Evolutionary conservation across 2,797 vertebrate genomes (phyloP).

Genomic region (Sternarchorhynchus goeldii): DNA sequence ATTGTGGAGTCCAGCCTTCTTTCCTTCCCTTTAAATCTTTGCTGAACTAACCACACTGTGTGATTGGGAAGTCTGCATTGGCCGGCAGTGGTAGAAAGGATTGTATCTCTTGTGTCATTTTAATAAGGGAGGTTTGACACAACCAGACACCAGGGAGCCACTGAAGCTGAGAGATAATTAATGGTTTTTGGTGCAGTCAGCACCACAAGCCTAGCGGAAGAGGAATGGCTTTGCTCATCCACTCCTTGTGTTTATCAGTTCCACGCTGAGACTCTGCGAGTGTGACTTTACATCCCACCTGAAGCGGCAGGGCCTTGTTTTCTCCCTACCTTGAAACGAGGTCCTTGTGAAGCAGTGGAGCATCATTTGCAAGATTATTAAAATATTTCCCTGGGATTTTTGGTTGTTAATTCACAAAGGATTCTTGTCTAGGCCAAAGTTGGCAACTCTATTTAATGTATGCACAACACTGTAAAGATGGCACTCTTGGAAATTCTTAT

Average conservation of each 20-base stretch:
- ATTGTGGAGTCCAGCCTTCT: neutral
- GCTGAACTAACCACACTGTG: neutral
- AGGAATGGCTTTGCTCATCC: neutral
- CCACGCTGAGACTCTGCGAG: neutral
- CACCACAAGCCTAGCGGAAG: conserved; percentile 49
- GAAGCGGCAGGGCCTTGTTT: conserved; percentile 14
- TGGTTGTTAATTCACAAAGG: conserved; percentile 3
- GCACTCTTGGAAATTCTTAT: neutral
- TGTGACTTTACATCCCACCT: conserved; percentile 7
- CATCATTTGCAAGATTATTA: neutral
- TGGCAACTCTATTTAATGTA: neutral
- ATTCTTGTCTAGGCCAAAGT: neutral
- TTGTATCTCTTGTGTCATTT: conserved; percentile 14
- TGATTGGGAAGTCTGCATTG: neutral
- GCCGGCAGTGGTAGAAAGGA: neutral
- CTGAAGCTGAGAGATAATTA: conserved; percentile 47
- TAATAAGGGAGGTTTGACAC: conserved; percentile 44
- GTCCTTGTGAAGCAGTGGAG: neutral
- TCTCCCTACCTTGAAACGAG: neutral
- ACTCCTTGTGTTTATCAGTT: neutral
- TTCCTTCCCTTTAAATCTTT: conserved; percentile 27
- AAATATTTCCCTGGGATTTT: neutral
- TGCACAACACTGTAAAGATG: neutral
- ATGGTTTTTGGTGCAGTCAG: conserved; percentile 48
- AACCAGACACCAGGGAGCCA: conserved; percentile 41